Evolutionary conservation across 2,797 vertebrate species (phyloP), one percentile per base, ranked within the genome.

Genomic region (Macroramphosus scolopax): DNA sequence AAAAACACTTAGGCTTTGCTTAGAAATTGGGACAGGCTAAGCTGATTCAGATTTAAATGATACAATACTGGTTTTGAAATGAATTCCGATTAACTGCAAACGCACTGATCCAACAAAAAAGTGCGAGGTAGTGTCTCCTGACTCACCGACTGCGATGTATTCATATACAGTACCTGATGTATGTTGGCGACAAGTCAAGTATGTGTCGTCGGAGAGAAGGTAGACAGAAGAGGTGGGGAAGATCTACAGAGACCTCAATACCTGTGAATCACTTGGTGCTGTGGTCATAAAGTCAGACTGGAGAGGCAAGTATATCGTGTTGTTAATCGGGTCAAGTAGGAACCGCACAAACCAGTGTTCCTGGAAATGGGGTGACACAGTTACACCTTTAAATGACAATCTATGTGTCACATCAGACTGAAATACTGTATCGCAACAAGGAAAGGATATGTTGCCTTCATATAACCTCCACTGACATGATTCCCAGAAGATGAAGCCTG

Each of bases 21-120:
- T 73, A 64, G 65, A 83, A 88, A 86, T 34, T 71, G 69, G 81
- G 81, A 75, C 83, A 82, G 52, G 33, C 46, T 82, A 83, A 86
- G 61, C 77, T 75, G 76, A 44, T 82, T 64, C 44, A 38, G 44
- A 72, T 68, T 49, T 41, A 55, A 68, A 70, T 43, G 50, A 65
- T 56, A 68, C 54, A 63, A 66, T 42, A 26, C 43, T 63, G 70
- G 57, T 70, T 70, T 55, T 56, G 30, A 68, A 67, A 66, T 69
- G 44, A 42, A 66, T 72, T 81, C 64, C 67, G 84, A 82, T 78
- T 78, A 85, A 51, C 44, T 64, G 63, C 46, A 70, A 79, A 69
- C 16, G 51, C 56, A 44, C 51, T 51, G 44, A 74, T 68, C 40
- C 55, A 61, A 16, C 38, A 56, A 52, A 61, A 55, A 55, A 47